Evolutionary conservation across 2,113 vertebrate species (phyloP).

Genomic region (Hystrix cristata): DNA sequence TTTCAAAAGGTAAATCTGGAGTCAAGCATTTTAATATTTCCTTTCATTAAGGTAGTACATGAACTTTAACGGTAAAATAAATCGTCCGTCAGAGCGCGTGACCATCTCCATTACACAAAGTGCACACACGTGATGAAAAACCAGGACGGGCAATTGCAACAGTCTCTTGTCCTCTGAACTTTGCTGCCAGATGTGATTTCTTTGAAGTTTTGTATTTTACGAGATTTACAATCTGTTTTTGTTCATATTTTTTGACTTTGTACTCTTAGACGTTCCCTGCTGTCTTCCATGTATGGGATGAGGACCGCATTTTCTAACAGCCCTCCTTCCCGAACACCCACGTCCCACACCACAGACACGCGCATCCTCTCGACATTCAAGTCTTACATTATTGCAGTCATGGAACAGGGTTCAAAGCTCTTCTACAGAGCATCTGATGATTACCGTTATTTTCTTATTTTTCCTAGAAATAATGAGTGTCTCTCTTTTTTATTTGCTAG

Average conservation of each 20-base stretch:
- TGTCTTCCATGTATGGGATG: background rate
- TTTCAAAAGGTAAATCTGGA: background rate
- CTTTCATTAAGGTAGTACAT: background rate
- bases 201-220: background rate
- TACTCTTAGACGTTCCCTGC: background rate
- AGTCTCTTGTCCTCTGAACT: background rate
- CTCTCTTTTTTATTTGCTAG: background rate
- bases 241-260: background rate
- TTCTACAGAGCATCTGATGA: background rate
- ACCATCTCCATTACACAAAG: background rate
- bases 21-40: background rate
- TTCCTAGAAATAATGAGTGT: background rate
- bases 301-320: background rate
- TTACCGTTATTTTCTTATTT: background rate
- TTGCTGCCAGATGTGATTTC: background rate
- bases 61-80: background rate
- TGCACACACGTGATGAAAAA: background rate
- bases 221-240: background rate
- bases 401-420: background rate
- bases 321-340: background rate
- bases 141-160: background rate
- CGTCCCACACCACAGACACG: rapidly evolving
- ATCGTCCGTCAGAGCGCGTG: background rate
- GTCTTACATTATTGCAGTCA: background rate
- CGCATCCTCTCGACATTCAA: background rate